Conservation (phyloP, 2,888 invertebrate genomes). For the Acanthacorydalis orientalis region DNA sequence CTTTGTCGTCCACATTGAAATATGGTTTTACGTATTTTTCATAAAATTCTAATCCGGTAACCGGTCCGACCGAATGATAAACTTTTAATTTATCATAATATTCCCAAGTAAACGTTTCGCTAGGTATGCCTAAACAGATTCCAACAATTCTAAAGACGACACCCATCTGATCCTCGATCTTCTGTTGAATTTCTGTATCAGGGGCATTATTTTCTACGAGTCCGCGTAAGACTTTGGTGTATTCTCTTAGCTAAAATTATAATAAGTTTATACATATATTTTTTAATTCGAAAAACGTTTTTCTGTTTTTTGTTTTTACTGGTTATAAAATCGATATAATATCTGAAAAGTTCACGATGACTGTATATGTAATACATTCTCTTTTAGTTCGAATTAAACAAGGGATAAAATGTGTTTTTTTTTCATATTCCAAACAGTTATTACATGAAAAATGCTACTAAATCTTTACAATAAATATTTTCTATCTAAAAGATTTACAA, state of each 20-base stretch:
- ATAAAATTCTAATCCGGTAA: constrained; percentile 69
- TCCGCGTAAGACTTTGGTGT: constrained; percentile 52
- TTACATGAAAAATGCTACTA: too few species aligned
- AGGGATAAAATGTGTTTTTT: too few species aligned
- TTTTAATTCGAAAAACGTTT: too few species aligned
- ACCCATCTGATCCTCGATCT: constrained; percentile 52
- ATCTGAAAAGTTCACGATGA: too few species aligned
- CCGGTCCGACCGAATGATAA: constrained; percentile 54
- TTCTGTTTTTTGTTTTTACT: too few species aligned
- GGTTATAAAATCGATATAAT: too few species aligned
- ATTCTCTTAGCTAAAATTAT: constrained; percentile 54
- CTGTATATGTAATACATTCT: too few species aligned
- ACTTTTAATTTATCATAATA: constrained; percentile 70
- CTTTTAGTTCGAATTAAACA: too few species aligned
- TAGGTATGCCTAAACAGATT: constrained; percentile 71
- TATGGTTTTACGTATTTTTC: constrained; percentile 55
- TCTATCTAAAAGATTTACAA: too few species aligned
- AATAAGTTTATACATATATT: neutral
- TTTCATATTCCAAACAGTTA: too few species aligned
- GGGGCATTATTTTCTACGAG: constrained; percentile 40
- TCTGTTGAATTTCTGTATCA: constrained; percentile 41
- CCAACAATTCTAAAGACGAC: constrained; percentile 66
- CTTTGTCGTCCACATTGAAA: constrained; percentile 72
- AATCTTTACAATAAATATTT: too few species aligned
- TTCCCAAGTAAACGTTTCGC: constrained; percentile 63